Conservation (phyloP, 2,797 vertebrate genomes). For the Silurus aristotelis region DNA sequence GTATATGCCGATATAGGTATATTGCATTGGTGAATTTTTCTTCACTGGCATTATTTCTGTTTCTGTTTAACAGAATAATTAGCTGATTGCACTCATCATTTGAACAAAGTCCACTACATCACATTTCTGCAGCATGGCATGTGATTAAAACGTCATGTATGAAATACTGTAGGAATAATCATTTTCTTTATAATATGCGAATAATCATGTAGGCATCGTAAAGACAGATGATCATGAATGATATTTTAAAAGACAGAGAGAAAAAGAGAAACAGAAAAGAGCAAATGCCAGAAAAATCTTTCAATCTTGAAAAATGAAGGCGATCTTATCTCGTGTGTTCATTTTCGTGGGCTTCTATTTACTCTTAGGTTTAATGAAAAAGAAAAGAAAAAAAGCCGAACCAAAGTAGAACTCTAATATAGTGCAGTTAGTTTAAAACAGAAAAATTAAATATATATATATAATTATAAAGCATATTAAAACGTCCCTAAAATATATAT, state of each 20-base stretch:
- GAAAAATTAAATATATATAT: not conserved
- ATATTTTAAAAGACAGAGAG: not conserved
- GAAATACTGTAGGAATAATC: conserved; percentile 21
- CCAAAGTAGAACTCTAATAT: conserved; percentile 79
- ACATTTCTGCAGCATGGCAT: not conserved
- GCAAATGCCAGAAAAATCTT: conserved; percentile 32
- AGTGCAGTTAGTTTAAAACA: conserved; percentile 83
- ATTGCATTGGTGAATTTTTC: not conserved
- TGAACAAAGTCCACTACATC: not conserved
- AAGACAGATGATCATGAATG: conserved; percentile 1
- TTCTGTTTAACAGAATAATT: not conserved
- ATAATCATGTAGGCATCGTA: not conserved
- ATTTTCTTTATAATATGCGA: not conserved
- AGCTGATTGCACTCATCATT: not conserved
- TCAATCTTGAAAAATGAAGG: conserved; percentile 39
- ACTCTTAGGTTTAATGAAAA: conserved; percentile 49
- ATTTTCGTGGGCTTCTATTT: conserved; percentile 15
- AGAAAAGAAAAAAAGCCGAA: conserved; percentile 70
- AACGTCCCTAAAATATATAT: not conserved
- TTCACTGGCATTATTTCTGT: not conserved
- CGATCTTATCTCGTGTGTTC: conserved; percentile 12
- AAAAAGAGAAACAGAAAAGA: not conserved
- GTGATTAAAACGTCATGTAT: not conserved
- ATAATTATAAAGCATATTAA: conserved; percentile 45
- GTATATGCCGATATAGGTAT: not conserved